Base-by-base conservation (phyloP, 2,113 vertebrate species). In the Limnothrissa miodon region DNA sequence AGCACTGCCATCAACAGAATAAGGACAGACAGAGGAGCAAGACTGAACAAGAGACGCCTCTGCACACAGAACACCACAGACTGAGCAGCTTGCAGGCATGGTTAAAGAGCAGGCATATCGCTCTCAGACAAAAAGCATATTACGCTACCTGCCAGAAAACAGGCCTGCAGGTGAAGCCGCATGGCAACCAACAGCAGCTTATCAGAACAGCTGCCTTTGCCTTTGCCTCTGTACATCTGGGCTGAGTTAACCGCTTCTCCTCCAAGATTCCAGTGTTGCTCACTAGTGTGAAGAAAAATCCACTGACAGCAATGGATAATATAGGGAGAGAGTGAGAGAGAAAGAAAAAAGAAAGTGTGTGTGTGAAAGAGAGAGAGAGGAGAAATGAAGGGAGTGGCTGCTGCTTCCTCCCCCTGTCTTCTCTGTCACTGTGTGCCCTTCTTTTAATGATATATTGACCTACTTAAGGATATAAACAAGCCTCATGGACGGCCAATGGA, bases 371-470 rank as follows among this genome's bases (percentile, higher is more conserved):
- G 23, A 44, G 6, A 62, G 23, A 45, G n/a, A 6, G 53, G 39
- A 29, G 25, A 19, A 29, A 45, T 45, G 74, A 39, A 42, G 46
- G 21, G 42, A 56, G 82, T 81, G 46, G 62, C 13, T 29, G 10
- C 25, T 70, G 62, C 29, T 17, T 17, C 36, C 10, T 70, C 66
- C 29, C 13, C 33, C 33, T 4, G 36, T 13, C 29, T 82, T 51
- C 82, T 74, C 10, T 42, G 39, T 80, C 8, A 25, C 56, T n/a
- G 51, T 53, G n/a, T 78, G 56, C 7, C 36, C 36, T 81, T 88
- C 89, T 89, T 39, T 62, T 82, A 81, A 85, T 84, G 17, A 84
- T 80, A 51, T 70, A 84, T 45, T 84, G 80, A 83, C 80, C 44
- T 70, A 78, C 82, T 78, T 80, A 86, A 83, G 82, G 87, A 79